A percentile compares a stretch with the other conserved stretches of the same genome.
phyloP scores from a whole-genome alignment of 2,888 invertebrate species.

The Himalopsyche anomala region DNA sequence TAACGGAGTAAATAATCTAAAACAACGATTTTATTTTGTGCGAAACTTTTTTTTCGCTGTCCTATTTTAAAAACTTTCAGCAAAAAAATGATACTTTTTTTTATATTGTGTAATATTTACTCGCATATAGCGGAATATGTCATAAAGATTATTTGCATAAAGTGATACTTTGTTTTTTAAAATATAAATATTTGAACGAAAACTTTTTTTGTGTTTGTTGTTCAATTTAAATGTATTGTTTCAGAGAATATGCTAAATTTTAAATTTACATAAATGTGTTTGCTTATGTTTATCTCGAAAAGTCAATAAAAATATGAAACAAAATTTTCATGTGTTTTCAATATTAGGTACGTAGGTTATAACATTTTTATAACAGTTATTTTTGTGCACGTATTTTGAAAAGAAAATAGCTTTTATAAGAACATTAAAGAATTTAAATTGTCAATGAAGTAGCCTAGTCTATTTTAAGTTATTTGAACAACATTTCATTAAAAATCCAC shows the following conservation, averaged over 20 bases:
- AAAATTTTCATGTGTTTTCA: no score
- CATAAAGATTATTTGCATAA: conserved; percentile 6
- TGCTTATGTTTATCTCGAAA: neutral
- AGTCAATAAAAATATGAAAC: neutral
- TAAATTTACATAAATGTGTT: neutral
- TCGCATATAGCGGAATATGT: neutral
- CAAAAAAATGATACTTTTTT: neutral
- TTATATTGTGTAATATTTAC: neutral
- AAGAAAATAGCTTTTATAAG: no score
- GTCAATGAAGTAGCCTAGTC: no score
- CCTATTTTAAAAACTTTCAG: neutral
- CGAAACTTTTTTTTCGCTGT: neutral
- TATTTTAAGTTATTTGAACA: no score
- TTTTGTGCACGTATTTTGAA: no score
- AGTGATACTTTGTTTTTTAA: neutral
- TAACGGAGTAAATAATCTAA: neutral
- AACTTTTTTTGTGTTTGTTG: neutral
- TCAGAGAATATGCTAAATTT: neutral
- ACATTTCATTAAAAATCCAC: no score
- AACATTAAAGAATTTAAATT: no score
- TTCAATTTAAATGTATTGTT: neutral
- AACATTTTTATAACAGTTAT: no score
- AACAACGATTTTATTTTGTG: conserved; percentile 7
- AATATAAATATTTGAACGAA: neutral
- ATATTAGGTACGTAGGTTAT: neutral